Base-by-base conservation (phyloP, 2,797 vertebrate species). In the Silurus lanzhouensis region DNA sequence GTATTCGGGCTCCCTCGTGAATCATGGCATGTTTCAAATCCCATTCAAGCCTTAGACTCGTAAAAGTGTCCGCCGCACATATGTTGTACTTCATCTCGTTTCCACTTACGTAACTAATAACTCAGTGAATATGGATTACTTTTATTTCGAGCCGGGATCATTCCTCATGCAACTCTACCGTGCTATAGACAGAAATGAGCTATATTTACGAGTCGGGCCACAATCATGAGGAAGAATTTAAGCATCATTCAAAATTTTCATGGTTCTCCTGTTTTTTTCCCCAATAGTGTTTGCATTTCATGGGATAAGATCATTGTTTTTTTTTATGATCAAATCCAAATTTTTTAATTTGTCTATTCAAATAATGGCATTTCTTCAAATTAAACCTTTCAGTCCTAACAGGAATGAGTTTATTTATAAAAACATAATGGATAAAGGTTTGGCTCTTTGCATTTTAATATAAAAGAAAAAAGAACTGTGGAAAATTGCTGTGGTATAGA, bases 1-100 rank as follows among this genome's bases (percentile, higher is more conserved):
- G 90, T 92, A 87, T 92, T 88, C 87, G 89, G 91, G 92, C 92
- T 90, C 89, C 91, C 91, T 91, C 91, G 71, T 91, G 92, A 93
- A 92, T 92, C 92, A 87, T 20, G 82, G 75, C 88, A 80, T 85
- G 91, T 90, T 88, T 89, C 91, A 92, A 93, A 93, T 87, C 85
- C 91, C 90, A 90, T 92, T 85, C 79, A 85, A 90, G 90, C 91
- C 91, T 89, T 68, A 0, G 87, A 84, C 91, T 90, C 90, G 85
- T 87, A 83, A 87, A 84, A 92, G 89, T 89, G 88, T 89, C 85
- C 89, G 88, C 90, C 74, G 81, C 88, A 88, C 87, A 80, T 83
- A 66, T 86, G 85, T 64, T 82, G 25, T 25, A 80, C 72, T 82
- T 79, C 82, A 55, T 82, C 68, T 78, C 60, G 7, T 72, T 84